Percentiles rank a stretch among this genome's conserved stretches.
Conservation (phyloP, 1,140 invertebrate species). For the Meloidogyne chitwoodi region DNA sequence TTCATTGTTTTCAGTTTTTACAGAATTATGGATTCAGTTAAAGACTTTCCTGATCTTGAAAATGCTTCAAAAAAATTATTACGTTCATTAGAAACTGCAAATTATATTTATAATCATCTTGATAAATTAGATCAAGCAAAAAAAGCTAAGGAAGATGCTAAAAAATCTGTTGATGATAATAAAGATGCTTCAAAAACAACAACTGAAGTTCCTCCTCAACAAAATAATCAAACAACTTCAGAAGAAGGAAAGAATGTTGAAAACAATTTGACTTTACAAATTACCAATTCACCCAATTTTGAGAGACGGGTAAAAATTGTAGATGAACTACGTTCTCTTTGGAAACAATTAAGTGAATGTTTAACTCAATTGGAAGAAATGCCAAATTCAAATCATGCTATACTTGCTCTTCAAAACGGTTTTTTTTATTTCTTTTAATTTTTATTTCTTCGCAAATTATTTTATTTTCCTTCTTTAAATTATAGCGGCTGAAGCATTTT, state of each 20-base stretch:
- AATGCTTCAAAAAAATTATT: slow-evolving; percentile 33
- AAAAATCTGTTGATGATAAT: neutral
- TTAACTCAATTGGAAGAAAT: slow-evolving; percentile 60
- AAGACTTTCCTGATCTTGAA: slow-evolving; percentile 11
- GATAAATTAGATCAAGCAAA: slow-evolving; percentile 28
- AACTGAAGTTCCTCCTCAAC: neutral
- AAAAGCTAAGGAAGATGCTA: neutral
- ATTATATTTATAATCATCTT: slow-evolving; percentile 30
- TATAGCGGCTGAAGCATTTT: slow-evolving; percentile 70
- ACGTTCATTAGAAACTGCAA: slow-evolving; percentile 40
- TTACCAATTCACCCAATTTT: neutral
- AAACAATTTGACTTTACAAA: neutral
- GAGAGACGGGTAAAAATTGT: slow-evolving; percentile 13
- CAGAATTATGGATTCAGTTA: neutral
- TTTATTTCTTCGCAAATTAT: no score
- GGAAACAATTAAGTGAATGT: slow-evolving; percentile 77
- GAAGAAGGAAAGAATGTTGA: neutral
- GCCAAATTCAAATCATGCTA: slow-evolving; percentile 76
- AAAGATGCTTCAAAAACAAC: neutral
- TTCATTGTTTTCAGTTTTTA: no score
- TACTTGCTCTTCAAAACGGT: slow-evolving; percentile 70
- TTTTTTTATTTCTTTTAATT: neutral
- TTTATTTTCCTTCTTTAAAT: neutral
- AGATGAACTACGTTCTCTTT: slow-evolving; percentile 69
- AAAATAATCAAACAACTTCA: neutral